phyloP scores from a whole-genome alignment of 1,140 invertebrate genomes.

The Sarcophaga peregrina region DNA sequence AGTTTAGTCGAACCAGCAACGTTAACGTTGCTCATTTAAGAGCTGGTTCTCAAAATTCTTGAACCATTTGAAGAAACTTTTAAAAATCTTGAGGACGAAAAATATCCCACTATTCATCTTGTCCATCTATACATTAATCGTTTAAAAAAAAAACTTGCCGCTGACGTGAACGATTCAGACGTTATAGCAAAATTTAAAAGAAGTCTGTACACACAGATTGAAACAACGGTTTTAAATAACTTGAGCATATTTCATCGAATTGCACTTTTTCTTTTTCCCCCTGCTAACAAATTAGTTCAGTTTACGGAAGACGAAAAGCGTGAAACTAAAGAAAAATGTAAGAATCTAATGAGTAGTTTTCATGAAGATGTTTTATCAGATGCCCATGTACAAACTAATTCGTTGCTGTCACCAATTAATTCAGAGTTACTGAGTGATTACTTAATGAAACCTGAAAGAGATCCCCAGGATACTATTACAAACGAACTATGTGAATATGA shows the following conservation, averaged over 20 bases:
- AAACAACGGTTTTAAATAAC: neutral
- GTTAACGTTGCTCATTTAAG: neutral
- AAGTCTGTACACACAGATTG: neutral
- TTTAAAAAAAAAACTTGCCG: neutral
- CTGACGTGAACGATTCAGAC: neutral
- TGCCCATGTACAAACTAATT: neutral
- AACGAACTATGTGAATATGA: neutral
- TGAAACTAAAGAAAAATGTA: neutral
- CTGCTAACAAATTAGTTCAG: constrained; percentile 47
- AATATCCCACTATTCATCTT: constrained; percentile 12
- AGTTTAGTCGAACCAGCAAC: neutral
- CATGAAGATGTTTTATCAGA: neutral
- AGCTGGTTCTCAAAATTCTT: neutral
- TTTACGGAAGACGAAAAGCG: constrained; percentile 43
- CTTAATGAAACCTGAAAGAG: neutral
- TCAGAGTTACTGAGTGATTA: neutral
- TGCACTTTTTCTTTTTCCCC: constrained; percentile 49
- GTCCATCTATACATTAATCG: neutral
- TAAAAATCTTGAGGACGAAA: neutral
- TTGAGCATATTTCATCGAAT: constrained; percentile 47
- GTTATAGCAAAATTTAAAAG: constrained; percentile 6
- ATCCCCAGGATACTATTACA: neutral
- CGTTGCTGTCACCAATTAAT: neutral
- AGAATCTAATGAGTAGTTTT: neutral
- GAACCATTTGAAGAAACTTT: neutral